Percentiles rank a stretch among this genome's conserved stretches.
Evolutionary conservation across 2,888 invertebrate species (phyloP).

Genomic region (Deilephila elpenor): DNA sequence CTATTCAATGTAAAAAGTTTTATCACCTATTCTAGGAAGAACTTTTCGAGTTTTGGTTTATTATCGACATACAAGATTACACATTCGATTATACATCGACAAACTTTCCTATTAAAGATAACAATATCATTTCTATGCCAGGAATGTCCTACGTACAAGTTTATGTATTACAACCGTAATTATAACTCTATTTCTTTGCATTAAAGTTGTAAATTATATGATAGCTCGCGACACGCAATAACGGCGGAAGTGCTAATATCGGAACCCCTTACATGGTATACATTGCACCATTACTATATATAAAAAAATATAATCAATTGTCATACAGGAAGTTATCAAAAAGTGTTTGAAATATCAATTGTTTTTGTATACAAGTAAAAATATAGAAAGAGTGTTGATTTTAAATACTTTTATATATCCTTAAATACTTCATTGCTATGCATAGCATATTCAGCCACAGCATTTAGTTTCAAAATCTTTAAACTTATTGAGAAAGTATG

Average conservation of each 20-base stretch:
- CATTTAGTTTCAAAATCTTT: background rate
- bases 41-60: background rate
- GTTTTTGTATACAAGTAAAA: background rate
- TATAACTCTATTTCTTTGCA: constrained; percentile 24
- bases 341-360: constrained; percentile 9
- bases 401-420: background rate
- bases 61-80: background rate
- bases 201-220: constrained; percentile 21
- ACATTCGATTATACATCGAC: background rate
- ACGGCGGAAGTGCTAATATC: constrained; percentile 27
- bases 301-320: constrained; percentile 1
- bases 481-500: constrained; percentile 6
- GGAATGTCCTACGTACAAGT: constrained; percentile 5
- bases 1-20: too few relatives aligned
- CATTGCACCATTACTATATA: constrained; percentile 7
- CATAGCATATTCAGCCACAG: background rate
- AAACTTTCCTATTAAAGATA: constrained; percentile 1
- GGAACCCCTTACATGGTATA: constrained; percentile 17
- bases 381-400: background rate
- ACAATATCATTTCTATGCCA: constrained; percentile 28
- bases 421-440: background rate
- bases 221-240: background rate
- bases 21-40: background rate
- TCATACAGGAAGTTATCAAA: constrained; percentile 10
- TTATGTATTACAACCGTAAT: background rate